Evolutionary conservation across 2,888 invertebrate genomes (phyloP).

Genomic region (Ichneumon xanthorius): DNA sequence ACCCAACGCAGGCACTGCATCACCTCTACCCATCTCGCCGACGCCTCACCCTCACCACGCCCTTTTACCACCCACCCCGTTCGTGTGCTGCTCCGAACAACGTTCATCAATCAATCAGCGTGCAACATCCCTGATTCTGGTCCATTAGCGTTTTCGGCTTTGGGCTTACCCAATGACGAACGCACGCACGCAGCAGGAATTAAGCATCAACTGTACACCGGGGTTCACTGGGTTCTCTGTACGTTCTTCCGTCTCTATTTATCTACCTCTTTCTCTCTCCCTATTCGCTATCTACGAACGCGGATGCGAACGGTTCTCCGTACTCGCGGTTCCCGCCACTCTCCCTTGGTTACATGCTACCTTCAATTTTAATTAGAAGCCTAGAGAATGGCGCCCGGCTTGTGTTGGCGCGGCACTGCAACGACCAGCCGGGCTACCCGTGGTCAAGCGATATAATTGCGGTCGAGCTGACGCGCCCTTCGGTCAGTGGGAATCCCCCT

Average conservation of each 20-base stretch:
- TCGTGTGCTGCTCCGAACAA: constrained; percentile 55
- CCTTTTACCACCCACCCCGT: constrained; percentile 42
- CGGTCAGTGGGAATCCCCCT: constrained; percentile 49
- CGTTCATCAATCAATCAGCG: constrained; percentile 71
- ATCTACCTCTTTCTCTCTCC: constrained; percentile 9
- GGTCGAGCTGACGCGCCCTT: constrained; percentile 66
- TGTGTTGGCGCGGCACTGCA: constrained; percentile 30
- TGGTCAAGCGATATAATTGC: constrained; percentile 68
- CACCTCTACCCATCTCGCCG: constrained; percentile 34
- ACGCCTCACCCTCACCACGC: constrained; percentile 9
- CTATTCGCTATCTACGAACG: constrained; percentile 32
- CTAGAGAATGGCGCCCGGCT: constrained; percentile 18
- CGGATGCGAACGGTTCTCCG: constrained; percentile 54
- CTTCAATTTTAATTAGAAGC: constrained; percentile 72
- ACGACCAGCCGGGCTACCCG: neutral
- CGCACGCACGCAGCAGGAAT: constrained; percentile 29
- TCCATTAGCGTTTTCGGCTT: constrained; percentile 71
- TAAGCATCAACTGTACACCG: constrained; percentile 17
- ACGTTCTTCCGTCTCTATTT: constrained; percentile 4
- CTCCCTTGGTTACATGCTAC: constrained; percentile 61
- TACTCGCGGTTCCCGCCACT: constrained; percentile 44
- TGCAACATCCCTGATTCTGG: constrained; percentile 67
- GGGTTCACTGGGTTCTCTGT: constrained; percentile 26
- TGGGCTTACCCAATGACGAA: constrained; percentile 43
- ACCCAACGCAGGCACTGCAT: constrained; percentile 32